Percentiles rank a stretch among this genome's conserved stretches.
These are phyloP conservation scores for Phasia obesa DNA, from an alignment of 2,888 invertebrate genomes.

Conservation along the genomic window DNA sequence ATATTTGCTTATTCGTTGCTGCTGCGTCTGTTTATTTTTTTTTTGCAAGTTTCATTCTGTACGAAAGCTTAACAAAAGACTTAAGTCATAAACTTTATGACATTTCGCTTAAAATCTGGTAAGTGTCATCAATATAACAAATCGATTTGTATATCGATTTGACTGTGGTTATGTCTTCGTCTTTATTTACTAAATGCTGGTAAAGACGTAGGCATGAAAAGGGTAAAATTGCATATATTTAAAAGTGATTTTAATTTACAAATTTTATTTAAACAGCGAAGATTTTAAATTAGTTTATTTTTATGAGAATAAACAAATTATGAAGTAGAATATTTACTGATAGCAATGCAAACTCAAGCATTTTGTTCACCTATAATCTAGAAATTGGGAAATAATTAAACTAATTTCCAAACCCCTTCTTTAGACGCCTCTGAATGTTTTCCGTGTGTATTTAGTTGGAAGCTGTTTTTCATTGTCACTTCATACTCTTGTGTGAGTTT, in stretches of 20 bases:
- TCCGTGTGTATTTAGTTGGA: slow-evolving; percentile 54
- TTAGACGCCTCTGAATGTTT: slow-evolving; percentile 34
- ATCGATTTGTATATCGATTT: slow-evolving; percentile 79
- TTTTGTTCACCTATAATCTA: too few species aligned
- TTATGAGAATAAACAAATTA: too few species aligned
- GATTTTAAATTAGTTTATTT: too few species aligned
- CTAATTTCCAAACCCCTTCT: neutral
- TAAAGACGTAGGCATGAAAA: neutral
- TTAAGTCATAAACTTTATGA: slow-evolving; percentile 82
- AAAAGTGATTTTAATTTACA: too few species aligned
- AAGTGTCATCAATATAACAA: slow-evolving; percentile 82
- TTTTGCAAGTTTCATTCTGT: slow-evolving; percentile 36
- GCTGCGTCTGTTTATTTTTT: slow-evolving; percentile 64
- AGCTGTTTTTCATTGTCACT: slow-evolving; percentile 65
- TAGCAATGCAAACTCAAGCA: too few species aligned
- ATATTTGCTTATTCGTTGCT: neutral
- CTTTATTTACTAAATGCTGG: neutral
- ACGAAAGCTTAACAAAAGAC: slow-evolving; percentile 78
- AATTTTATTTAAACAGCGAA: too few species aligned
- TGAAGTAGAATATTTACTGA: too few species aligned
- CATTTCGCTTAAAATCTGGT: slow-evolving; percentile 78
- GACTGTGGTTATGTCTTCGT: slow-evolving; percentile 53
- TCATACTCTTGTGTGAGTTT: slow-evolving; percentile 10
- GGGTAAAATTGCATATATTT: neutral
- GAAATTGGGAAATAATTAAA: too few species aligned